Evolutionary conservation across 2,797 vertebrate species (phyloP).

Genomic region (Podarcis lilfordi): DNA sequence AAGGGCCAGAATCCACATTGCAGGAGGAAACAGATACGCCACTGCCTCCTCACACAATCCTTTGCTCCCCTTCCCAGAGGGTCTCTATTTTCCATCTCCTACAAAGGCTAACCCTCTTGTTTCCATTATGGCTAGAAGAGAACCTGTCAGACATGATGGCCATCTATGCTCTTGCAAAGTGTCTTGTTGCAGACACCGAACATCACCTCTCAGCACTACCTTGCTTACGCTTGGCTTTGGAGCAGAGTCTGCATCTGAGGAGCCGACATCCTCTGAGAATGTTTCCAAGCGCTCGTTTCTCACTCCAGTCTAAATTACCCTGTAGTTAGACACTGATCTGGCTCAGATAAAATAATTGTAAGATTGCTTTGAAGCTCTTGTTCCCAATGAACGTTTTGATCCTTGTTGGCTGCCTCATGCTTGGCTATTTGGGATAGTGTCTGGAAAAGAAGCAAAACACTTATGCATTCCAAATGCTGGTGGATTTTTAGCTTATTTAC

Average conservation of each 20-base stretch:
- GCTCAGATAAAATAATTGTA: conserved; percentile 69
- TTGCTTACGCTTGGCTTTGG: conserved; percentile 41
- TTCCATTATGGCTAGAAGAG: background rate
- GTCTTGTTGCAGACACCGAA: conserved; percentile 19
- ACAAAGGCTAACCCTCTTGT: background rate
- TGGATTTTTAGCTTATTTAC: background rate
- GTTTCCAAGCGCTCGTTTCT: conserved; percentile 40
- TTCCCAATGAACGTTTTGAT: conserved; percentile 46
- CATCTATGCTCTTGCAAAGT: background rate
- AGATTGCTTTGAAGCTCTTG: conserved; percentile 61
- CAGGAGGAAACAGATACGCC: background rate
- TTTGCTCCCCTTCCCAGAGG: background rate
- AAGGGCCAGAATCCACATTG: background rate
- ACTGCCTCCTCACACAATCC: background rate
- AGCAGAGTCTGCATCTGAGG: conserved; percentile 21
- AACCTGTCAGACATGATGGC: conserved; percentile 1
- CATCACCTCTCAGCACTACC: conserved; percentile 39
- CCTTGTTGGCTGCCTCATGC: conserved; percentile 44
- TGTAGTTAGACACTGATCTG: conserved; percentile 60
- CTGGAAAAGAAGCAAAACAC: conserved; percentile 44
- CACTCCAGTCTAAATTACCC: conserved; percentile 57
- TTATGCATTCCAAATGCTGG: accelerated
- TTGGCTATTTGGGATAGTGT: conserved; percentile 44
- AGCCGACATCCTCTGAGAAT: conserved; percentile 55
- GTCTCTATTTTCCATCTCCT: background rate